Percentiles rank a stretch among this genome's conserved stretches.
phyloP scores from a whole-genome alignment of 2,888 invertebrate genomes.

The Subacronicta megacephala region DNA sequence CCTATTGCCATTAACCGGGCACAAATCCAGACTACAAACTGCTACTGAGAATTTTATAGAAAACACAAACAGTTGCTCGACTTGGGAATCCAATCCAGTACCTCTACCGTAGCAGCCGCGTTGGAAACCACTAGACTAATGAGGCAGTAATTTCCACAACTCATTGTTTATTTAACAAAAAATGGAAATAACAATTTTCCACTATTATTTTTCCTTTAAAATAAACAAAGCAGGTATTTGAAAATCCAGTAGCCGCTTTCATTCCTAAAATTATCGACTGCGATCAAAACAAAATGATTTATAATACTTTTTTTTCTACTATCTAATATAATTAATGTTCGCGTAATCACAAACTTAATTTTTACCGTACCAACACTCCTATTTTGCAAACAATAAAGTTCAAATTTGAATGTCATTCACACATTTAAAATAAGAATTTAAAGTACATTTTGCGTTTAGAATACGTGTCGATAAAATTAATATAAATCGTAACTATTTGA shows the following conservation, averaged over 20 bases:
- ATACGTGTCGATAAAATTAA: background rate
- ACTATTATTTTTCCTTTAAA: constrained; percentile 16
- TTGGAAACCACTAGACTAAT: no score
- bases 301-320: constrained; percentile 62
- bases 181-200: no score
- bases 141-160: background rate
- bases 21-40: no score
- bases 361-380: constrained; percentile 20
- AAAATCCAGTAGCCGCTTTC: constrained; percentile 71
- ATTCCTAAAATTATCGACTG: constrained; percentile 62
- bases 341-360: constrained; percentile 19
- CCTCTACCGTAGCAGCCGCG: no score
- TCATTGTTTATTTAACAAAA: background rate
- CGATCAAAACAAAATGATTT: constrained; percentile 71
- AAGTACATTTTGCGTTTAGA: constrained; percentile 12
- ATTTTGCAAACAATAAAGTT: constrained; percentile 19
- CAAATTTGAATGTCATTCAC: constrained; percentile 28
- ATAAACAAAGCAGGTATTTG: constrained; percentile 5
- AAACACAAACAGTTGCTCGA: no score
- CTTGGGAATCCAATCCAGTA: no score
- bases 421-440: constrained; percentile 19
- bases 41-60: no score
- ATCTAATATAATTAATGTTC: constrained; percentile 62
- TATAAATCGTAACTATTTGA: constrained; percentile 19
- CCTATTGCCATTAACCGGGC: no score